phyloP scores from a whole-genome alignment of 2,113 vertebrate genomes.

The Neolamprologus fasciatus region DNA sequence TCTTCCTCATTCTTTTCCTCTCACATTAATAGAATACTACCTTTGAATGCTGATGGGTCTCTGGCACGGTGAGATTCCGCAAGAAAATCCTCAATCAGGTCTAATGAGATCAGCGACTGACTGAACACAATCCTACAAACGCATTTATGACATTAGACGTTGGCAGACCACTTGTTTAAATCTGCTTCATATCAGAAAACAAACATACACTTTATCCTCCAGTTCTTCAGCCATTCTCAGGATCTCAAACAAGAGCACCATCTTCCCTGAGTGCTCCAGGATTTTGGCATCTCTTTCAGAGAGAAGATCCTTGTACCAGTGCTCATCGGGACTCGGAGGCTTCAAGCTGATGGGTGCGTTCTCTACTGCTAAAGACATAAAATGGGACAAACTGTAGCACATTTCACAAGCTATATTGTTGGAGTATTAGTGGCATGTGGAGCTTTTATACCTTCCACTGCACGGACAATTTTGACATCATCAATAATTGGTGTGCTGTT shows the following conservation, averaged over 20 bases:
- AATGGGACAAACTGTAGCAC: not conserved
- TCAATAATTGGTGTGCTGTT: not conserved
- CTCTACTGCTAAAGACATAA: not conserved
- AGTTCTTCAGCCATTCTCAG: slow-evolving; percentile 87
- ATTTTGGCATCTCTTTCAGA: slow-evolving; percentile 80
- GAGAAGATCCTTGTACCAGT: slow-evolving; percentile 87
- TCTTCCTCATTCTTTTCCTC: not conserved
- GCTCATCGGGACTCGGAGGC: slow-evolving; percentile 65
- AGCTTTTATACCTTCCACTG: slow-evolving; percentile 69
- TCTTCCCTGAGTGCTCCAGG: slow-evolving; percentile 91
- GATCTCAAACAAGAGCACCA: slow-evolving; percentile 89
- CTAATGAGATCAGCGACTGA: slow-evolving; percentile 90
- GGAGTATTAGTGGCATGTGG: not conserved
- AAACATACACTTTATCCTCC: slow-evolving; percentile 88
- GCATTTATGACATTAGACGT: not conserved
- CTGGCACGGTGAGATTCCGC: slow-evolving; percentile 74
- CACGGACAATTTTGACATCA: slow-evolving; percentile 27
- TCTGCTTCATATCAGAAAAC: not conserved
- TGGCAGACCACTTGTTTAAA: not conserved
- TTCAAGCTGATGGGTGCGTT: slow-evolving; percentile 41
- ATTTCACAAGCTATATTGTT: not conserved
- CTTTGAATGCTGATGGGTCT: slow-evolving; percentile 77
- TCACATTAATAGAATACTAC: slow-evolving; percentile 47
- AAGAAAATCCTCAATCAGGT: slow-evolving; percentile 93
- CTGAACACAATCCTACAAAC: slow-evolving; percentile 89